Evolutionary conservation across 2,113 vertebrate species (phyloP).

Genomic region (Eretmochelys imbricata): DNA sequence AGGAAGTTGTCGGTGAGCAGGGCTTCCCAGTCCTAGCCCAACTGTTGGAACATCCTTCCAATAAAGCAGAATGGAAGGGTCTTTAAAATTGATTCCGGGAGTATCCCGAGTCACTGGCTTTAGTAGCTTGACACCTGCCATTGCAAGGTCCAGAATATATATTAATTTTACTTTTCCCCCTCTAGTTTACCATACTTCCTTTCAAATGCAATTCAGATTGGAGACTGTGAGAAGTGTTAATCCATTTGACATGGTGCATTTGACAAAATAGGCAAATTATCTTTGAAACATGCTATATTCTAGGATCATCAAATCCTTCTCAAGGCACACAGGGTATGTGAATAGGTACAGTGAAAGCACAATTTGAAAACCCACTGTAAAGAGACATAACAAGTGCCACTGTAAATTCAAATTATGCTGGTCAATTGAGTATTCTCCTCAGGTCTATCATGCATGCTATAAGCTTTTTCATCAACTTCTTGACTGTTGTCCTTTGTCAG

Average conservation of each 20-base stretch:
- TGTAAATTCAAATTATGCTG: not conserved
- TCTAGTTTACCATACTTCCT: not conserved
- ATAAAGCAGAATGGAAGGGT: not conserved
- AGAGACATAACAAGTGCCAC: not conserved
- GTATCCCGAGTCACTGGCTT: not conserved
- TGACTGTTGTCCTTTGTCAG: not conserved
- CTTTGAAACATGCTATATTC: not conserved
- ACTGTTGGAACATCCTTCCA: not conserved
- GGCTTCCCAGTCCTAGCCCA: not conserved
- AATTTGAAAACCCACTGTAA: not conserved
- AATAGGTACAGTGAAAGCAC: not conserved
- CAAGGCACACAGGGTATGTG: not conserved
- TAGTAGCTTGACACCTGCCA: not conserved
- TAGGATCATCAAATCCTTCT: not conserved
- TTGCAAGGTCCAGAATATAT: not conserved
- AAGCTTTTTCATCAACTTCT: not conserved
- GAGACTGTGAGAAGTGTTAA: not conserved
- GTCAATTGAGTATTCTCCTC: not conserved
- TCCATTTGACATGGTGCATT: not conserved
- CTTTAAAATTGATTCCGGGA: not conserved
- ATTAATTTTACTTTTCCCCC: not conserved
- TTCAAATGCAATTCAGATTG: not conserved
- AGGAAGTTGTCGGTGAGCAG: not conserved
- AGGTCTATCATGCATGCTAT: not conserved
- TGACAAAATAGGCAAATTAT: not conserved